Base-by-base conservation (phyloP, 1,140 invertebrate genomes). In the Choristoneura fumiferana region DNA sequence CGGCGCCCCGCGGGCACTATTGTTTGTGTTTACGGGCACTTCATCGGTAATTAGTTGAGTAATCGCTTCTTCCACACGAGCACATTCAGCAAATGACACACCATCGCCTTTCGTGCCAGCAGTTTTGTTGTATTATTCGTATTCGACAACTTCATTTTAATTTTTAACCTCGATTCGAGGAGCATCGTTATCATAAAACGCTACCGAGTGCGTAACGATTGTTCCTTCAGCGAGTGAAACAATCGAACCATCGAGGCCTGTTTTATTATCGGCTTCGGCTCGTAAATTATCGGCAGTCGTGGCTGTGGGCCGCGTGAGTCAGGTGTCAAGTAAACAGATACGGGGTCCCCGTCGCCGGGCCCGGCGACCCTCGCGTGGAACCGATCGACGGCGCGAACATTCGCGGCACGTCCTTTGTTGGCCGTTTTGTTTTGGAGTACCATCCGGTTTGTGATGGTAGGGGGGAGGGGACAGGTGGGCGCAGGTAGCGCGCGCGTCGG, bases 351-450 rank as follows among this genome's bases (percentile, higher is more conserved):
- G 54, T 68, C 74, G 73, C 15, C 17, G 15, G 17, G 43, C 69
- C 69, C 68, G 62, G 59, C 73, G 78, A 76, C 81, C 78, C 76
- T 76, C 71, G 70, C 61, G 72, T 65, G 67, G 72, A 71, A 63
- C 67, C 73, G 80, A 80, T 73, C 43, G 78, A 78, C 70, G 69
- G 67, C 77, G 84, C 78, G 82, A 83, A 85, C 84, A 85, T 85
- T 83, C 73, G 81, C 83, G 82, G 82, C 84, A 87, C 78, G 80
- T 87, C 84, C 82, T 87, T 84, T 84, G 84, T 87, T 84, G 81
- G 83, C 80, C 78, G 82, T 85, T 87, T 87, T 87, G 84, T 87
- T 85, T 87, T 87, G 84, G 81, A 87, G 78, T 76, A 81, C 81
- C 84, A 86, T 87, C 82, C 82, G 82, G 84, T 87, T 87, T 81